Conservation (phyloP, 37 sponge, comb jelly and placozoan genomes). For the Lycopodina hypogea region DNA sequence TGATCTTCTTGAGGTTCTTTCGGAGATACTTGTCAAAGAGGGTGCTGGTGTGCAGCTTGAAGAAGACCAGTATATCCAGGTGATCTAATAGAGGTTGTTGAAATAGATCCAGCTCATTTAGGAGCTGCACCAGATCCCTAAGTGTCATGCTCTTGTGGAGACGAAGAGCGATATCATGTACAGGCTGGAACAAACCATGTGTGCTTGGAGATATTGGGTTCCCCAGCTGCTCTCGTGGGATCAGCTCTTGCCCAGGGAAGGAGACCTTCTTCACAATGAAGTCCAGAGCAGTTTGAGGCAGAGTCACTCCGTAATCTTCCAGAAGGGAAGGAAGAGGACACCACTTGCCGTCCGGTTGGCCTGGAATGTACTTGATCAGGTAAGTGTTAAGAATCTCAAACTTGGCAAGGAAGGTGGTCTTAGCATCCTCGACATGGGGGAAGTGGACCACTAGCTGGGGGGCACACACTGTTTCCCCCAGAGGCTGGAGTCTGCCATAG, state of each 20-base stretch:
- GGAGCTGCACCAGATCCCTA: constrained; percentile 2
- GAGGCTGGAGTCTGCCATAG: neutral
- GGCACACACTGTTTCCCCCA: constrained; percentile 38
- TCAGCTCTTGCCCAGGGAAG: constrained; percentile 29
- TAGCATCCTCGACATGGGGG: constrained; percentile 1
- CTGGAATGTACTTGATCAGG: constrained; percentile 37
- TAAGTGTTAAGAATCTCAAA: constrained; percentile 50
- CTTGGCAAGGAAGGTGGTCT: constrained; percentile 5
- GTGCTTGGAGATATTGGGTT: constrained; percentile 8
- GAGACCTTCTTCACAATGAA: constrained; percentile 14
- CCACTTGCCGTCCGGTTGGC: constrained; percentile 47
- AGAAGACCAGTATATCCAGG: constrained; percentile 59
- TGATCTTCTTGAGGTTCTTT: constrained; percentile 21
- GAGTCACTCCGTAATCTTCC: constrained; percentile 40
- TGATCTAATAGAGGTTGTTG: constrained; percentile 26
- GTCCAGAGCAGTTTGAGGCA: constrained; percentile 25
- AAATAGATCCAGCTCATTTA: constrained; percentile 14
- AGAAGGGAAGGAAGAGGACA: constrained; percentile 43
- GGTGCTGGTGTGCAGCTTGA: constrained; percentile 54
- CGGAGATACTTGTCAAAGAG: constrained; percentile 66
- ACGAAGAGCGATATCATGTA: constrained; percentile 18
- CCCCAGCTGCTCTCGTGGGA: neutral
- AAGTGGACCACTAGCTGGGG: constrained; percentile 7
- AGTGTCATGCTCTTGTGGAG: constrained; percentile 21
- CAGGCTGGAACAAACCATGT: constrained; percentile 32